Evolutionary conservation across 1,140 invertebrate species (phyloP).

Genomic region (Brachionus asplanchnoidis): DNA sequence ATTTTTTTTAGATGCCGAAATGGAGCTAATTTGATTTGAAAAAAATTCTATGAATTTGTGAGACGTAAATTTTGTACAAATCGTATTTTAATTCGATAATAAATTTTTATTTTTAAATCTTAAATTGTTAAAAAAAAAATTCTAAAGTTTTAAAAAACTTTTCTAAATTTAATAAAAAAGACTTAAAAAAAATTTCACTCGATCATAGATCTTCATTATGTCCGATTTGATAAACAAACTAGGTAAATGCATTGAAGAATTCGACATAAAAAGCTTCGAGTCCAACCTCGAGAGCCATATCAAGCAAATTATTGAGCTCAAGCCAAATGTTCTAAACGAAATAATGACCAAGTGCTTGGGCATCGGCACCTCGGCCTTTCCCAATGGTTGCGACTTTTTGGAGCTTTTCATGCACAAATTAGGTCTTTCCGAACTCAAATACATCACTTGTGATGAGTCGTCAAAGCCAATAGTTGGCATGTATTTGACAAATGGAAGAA

Average conservation of each 20-base stretch:
- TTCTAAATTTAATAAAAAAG: not conserved
- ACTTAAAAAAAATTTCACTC: not conserved
- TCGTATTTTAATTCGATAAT: not conserved
- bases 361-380: not conserved
- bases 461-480: not conserved
- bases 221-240: not conserved
- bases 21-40: not conserved
- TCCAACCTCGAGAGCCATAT: not conserved
- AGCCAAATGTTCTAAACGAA: not conserved
- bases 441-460: not conserved
- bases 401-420: not conserved
- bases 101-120: not conserved
- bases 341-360: not conserved
- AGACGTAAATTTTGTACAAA: not conserved
- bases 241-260: not conserved
- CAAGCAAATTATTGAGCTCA: not conserved
- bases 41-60: not conserved
- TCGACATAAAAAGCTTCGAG: not conserved
- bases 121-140: not conserved
- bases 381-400: not conserved
- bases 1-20: not conserved
- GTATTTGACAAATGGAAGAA: not conserved
- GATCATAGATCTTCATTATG: not conserved
- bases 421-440: not conserved
- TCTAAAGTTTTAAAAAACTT: constrained; percentile 4